Conservation (phyloP, 1,140 invertebrate genomes). For the Musca vetustissima region DNA sequence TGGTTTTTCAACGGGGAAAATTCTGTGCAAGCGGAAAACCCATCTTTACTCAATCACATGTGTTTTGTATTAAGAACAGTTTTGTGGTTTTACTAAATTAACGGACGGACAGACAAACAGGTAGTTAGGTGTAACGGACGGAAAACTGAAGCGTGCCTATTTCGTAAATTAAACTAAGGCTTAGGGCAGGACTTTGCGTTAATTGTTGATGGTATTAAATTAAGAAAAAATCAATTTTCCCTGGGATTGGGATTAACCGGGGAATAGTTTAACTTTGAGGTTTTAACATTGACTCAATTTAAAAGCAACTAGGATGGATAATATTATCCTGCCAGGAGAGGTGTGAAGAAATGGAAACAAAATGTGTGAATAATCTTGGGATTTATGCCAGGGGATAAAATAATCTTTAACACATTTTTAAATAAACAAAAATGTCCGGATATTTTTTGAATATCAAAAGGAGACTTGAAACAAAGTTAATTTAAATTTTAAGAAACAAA, state of each 20-base stretch:
- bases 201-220: conserved; percentile 53
- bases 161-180: neutral
- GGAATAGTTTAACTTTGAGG: conserved; percentile 6
- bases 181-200: conserved; percentile 27
- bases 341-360: neutral
- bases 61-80: conserved; percentile 28
- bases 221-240: conserved; percentile 47
- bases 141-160: conserved; percentile 5
- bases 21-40: neutral
- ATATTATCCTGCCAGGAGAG: too few relatives aligned
- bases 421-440: too few relatives aligned
- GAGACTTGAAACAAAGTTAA: too few relatives aligned
- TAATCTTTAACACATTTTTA: too few relatives aligned
- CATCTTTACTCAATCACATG: conserved; percentile 5
- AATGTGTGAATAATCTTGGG: conserved; percentile 11
- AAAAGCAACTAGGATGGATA: neutral
- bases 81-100: conserved; percentile 11
- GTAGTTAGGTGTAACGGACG: neutral
- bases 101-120: neutral
- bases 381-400: neutral
- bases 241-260: neutral
- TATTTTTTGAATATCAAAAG: too few relatives aligned
- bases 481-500: too few relatives aligned
- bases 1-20: neutral
- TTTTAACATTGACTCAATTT: conserved; percentile 21